Conservation (phyloP, 1,140 invertebrate genomes). For the Trichonephila clavata region DNA sequence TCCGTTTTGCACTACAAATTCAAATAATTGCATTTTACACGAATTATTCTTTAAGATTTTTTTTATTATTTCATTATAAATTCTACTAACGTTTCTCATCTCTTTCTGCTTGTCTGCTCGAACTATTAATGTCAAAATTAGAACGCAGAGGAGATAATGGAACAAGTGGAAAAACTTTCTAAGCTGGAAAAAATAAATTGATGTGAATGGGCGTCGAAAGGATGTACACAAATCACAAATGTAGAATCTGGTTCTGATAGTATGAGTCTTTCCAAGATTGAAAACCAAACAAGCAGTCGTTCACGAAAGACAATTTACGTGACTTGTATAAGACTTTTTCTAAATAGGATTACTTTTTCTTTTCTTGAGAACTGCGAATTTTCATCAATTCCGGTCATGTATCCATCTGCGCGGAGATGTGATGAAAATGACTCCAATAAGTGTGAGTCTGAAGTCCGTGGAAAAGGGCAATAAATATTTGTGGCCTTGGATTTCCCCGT, state of each 20-base stretch:
- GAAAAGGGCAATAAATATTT: conserved; percentile 30
- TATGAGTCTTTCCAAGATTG: not conserved
- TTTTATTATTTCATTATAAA: too few species aligned
- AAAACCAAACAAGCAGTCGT: not conserved
- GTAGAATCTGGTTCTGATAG: not conserved
- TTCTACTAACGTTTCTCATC: too few species aligned
- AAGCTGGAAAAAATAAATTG: not conserved
- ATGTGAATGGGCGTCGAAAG: not conserved
- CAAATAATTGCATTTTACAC: too few species aligned
- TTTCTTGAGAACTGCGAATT: not conserved
- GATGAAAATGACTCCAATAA: conserved; percentile 26
- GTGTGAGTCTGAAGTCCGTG: not conserved
- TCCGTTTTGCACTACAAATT: too few species aligned
- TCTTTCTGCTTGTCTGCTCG: too few species aligned
- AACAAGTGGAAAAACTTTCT: too few species aligned
- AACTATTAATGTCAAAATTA: too few species aligned
- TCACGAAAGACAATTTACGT: not conserved
- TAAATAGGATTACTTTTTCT: not conserved
- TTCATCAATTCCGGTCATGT: conserved; percentile 7
- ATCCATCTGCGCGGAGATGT: conserved; percentile 7
- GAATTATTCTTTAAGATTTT: too few species aligned
- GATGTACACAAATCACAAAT: not conserved
- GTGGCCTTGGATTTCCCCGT: conserved; percentile 1
- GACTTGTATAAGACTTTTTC: not conserved
- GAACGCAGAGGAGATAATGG: too few species aligned